Percentiles rank a stretch among this genome's conserved stretches.
Conservation (phyloP, 2,888 invertebrate species). For the Sipha maydis region DNA sequence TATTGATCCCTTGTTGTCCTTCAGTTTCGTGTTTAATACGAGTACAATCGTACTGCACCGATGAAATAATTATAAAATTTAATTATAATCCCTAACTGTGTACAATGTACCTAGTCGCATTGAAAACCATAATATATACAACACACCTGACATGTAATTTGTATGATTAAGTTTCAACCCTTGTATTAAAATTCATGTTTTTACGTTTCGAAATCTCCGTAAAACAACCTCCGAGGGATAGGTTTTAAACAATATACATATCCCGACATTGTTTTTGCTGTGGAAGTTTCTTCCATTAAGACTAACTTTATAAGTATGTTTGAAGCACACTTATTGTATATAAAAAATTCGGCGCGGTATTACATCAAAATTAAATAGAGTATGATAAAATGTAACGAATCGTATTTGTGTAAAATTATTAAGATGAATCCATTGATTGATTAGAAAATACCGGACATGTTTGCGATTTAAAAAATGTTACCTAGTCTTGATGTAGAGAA, state of each 20-base stretch:
- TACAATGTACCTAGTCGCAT: too few relatives aligned
- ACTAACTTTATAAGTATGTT: background rate
- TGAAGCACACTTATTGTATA: background rate
- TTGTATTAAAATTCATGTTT: background rate
- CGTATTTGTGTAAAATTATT: background rate
- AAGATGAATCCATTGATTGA: too few relatives aligned
- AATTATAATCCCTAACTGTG: background rate
- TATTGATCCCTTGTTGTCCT: background rate
- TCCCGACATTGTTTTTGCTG: background rate
- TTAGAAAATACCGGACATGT: too few relatives aligned
- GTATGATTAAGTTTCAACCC: background rate
- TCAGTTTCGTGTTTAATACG: background rate
- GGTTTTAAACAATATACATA: constrained; percentile 2
- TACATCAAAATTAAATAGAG: background rate
- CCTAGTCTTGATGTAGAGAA: too few relatives aligned
- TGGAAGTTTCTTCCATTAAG: constrained; percentile 5
- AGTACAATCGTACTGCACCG: background rate
- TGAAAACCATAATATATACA: too few relatives aligned
- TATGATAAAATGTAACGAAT: background rate
- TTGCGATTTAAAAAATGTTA: too few relatives aligned
- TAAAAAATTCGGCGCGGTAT: background rate
- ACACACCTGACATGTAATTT: too few relatives aligned
- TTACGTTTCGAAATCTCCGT: background rate
- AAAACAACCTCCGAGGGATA: background rate
- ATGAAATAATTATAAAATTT: background rate